A percentile compares a stretch with the other conserved stretches of the same genome.
Evolutionary conservation across 2,797 vertebrate genomes (phyloP).

Genomic region (Ceryle rudis): DNA sequence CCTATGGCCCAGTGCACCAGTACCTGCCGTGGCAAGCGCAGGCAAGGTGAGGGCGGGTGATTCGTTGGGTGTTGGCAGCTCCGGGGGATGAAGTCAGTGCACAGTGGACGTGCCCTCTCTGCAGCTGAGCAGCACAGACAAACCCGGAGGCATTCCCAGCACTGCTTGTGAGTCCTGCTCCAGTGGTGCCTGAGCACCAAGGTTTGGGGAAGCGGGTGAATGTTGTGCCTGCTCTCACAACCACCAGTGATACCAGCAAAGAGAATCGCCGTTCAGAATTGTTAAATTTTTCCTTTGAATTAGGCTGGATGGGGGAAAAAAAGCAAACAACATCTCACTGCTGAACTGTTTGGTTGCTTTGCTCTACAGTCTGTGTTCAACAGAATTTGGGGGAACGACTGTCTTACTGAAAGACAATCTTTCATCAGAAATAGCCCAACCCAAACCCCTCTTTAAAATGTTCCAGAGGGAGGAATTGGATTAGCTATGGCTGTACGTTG

Average conservation of each 20-base stretch:
- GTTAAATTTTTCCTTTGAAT: background rate
- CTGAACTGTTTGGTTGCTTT: background rate
- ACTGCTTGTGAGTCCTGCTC: background rate
- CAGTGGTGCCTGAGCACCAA: background rate
- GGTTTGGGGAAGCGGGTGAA: background rate
- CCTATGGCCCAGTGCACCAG: background rate
- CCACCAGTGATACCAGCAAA: background rate
- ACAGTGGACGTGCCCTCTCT: rapidly evolving
- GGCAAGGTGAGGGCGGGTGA: background rate
- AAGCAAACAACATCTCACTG: rapidly evolving
- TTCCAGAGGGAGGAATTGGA: background rate
- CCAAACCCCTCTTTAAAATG: background rate
- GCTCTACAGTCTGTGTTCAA: background rate
- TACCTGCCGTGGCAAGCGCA: rapidly evolving
- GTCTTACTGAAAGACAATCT: background rate
- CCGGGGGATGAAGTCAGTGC: background rate
- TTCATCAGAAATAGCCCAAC: background rate
- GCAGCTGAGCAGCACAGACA: background rate
- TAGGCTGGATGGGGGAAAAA: background rate
- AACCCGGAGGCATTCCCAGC: background rate
- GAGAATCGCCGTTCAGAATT: background rate
- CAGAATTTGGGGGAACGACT: background rate
- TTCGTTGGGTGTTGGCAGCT: rapidly evolving
- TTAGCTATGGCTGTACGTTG: background rate
- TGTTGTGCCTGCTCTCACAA: background rate